These are phyloP conservation scores for Spermophilus dauricus DNA, from an alignment of 2,113 vertebrate genomes.

Conservation along the genomic window DNA sequence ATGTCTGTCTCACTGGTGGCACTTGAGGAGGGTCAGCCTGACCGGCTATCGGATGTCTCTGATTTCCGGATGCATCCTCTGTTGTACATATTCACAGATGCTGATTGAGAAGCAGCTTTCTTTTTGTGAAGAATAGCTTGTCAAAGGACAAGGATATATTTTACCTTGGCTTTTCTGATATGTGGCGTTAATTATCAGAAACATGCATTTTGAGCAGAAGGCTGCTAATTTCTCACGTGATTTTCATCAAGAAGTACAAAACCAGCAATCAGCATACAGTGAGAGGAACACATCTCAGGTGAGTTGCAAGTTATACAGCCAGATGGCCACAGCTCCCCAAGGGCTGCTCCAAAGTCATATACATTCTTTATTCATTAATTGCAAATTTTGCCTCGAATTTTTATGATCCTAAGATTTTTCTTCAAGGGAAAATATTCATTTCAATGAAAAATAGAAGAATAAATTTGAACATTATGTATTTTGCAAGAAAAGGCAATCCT, in stretches of 20 bases:
- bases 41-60: background rate
- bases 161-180: background rate
- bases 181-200: background rate
- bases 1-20: fast-evolving
- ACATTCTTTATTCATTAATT: conserved; percentile 67
- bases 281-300: conserved; percentile 23
- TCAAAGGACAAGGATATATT: background rate
- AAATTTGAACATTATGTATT: background rate
- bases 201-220: conserved; percentile 34
- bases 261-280: background rate
- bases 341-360: conserved; percentile 21
- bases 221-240: conserved; percentile 38
- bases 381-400: conserved; percentile 27
- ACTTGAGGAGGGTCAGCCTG: background rate
- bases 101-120: background rate
- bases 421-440: background rate
- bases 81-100: background rate
- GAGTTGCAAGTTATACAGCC: background rate
- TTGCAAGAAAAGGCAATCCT: background rate
- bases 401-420: background rate
- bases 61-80: background rate
- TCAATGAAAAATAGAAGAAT: conserved; percentile 39
- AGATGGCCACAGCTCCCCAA: conserved; percentile 53
- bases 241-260: conserved; percentile 39
- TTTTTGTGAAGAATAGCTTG: background rate